phyloP scores from a whole-genome alignment of 2,888 invertebrate species.

The Auanema freiburgensis region DNA sequence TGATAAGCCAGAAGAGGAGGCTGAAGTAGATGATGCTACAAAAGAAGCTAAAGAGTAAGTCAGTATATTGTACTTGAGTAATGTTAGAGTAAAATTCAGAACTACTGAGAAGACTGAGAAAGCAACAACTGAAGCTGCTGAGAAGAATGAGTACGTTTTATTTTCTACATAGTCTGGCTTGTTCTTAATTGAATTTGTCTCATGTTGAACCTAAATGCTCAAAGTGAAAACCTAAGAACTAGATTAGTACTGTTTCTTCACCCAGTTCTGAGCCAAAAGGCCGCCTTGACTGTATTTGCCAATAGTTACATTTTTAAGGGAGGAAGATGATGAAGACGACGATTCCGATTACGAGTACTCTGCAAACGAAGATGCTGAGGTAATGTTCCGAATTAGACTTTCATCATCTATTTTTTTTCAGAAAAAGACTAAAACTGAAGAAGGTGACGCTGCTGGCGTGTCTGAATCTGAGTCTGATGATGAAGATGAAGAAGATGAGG shows the following conservation, averaged over 20 bases:
- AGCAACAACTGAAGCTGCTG: not conserved
- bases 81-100: not conserved
- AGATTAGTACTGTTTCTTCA: slow-evolving; percentile 15
- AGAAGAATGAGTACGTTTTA: slow-evolving; percentile 1
- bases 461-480: slow-evolving; percentile 20
- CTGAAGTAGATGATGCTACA: not conserved
- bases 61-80: not conserved
- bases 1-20: not conserved
- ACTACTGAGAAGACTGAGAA: slow-evolving; percentile 9
- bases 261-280: slow-evolving; percentile 10
- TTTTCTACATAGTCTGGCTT: not conserved
- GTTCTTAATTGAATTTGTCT: not conserved
- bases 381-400: not conserved
- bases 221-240: not conserved
- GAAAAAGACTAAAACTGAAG: not conserved
- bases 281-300: slow-evolving; percentile 12
- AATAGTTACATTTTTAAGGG: slow-evolving; percentile 9
- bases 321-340: slow-evolving; percentile 31
- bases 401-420: not conserved
- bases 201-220: not conserved
- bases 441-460: not conserved
- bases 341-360: slow-evolving; percentile 17
- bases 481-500: slow-evolving; percentile 40
- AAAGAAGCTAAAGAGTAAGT: not conserved
- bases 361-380: slow-evolving; percentile 27